Evolutionary conservation across 2,113 vertebrate genomes (phyloP), one percentile per base, ranked within the genome.

Genomic region (Passer domesticus): DNA sequence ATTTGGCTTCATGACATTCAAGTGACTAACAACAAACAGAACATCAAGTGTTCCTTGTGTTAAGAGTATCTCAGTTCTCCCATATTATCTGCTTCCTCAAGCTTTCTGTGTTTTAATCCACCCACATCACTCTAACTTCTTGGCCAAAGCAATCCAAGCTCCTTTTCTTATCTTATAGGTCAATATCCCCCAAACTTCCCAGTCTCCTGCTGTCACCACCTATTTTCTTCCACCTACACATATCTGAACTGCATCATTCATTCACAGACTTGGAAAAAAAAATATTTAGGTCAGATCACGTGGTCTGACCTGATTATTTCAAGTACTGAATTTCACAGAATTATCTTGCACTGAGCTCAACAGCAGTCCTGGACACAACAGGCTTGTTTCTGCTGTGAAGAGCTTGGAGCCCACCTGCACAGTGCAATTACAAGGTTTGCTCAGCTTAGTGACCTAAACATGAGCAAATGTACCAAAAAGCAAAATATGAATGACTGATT

Each of bases 301-400:
- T 46, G 70, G 70, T 68, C 70, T 94, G 85, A 96, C 92, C 92
- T 64, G 64, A 74, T 93, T 94, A 91, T 78, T 80, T 55, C 56
- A 58, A 67, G 72, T 78, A 52, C 68, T 84, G 58, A 81, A 93
- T 92, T 93, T 95, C 92, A 93, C 56, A 35, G 35, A 81, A 60
- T 67, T 90, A 90, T 90, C 92, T 39, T 49, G 60, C 58, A 52
- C 52, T 70, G 82, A 74, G 74, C 47, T 69, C 59, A 66, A 50
- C 5, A 63, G 37, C 60, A 70, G 49, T 30, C 56, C 60, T 50
- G 72, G 55, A 90, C 64, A 83, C 74, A 83, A 59, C 62, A 68
- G 4, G 4, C 17, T 39, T 53, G 25, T 21, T 86, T 52, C 28
- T 7, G 69, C 50, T 2, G 1, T 22, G 31, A 87, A 41, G 68